Evolutionary conservation across 2,113 vertebrate genomes (phyloP).

Genomic region (Gnathonemus longibarbis): DNA sequence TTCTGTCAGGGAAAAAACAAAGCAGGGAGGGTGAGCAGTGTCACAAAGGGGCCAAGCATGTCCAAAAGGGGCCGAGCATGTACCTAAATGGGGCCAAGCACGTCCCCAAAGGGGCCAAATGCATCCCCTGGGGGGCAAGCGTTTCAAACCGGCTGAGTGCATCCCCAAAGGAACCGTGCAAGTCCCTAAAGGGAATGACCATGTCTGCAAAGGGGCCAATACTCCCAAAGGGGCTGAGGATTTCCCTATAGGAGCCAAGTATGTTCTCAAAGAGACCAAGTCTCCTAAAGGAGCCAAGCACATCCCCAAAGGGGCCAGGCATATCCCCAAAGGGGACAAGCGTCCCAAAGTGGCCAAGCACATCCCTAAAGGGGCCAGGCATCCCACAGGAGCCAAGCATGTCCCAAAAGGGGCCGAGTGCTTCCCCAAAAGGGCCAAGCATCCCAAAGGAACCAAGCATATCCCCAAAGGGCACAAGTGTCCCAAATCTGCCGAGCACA

Average conservation of each 20-base stretch:
- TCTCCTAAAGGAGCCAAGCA: too few relatives aligned
- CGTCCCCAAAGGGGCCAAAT: background rate
- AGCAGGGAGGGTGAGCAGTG: background rate
- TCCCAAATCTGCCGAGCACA: too few relatives aligned
- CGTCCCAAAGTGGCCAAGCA: too few relatives aligned
- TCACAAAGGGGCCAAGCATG: background rate
- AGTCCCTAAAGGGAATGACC: too few relatives aligned
- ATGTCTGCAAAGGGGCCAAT: background rate
- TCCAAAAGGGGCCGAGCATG: background rate
- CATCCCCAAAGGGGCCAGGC: background rate
- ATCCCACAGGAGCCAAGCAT: background rate
- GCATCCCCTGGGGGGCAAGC: too few relatives aligned
- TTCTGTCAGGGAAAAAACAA: conserved; percentile 12
- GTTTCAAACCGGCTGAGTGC: too few relatives aligned
- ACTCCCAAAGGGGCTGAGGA: too few relatives aligned
- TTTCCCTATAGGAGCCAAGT: too few relatives aligned
- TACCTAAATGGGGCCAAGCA: background rate
- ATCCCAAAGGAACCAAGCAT: too few relatives aligned
- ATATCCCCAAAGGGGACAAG: background rate
- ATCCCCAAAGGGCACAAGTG: too few relatives aligned
- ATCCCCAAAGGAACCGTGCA: background rate
- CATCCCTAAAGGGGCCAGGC: background rate
- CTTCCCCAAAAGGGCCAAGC: too few relatives aligned
- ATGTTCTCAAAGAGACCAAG: too few relatives aligned
- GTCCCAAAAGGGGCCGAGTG: background rate